Conservation (phyloP, 1,140 invertebrate genomes). For the Tigriopus japonicus region DNA sequence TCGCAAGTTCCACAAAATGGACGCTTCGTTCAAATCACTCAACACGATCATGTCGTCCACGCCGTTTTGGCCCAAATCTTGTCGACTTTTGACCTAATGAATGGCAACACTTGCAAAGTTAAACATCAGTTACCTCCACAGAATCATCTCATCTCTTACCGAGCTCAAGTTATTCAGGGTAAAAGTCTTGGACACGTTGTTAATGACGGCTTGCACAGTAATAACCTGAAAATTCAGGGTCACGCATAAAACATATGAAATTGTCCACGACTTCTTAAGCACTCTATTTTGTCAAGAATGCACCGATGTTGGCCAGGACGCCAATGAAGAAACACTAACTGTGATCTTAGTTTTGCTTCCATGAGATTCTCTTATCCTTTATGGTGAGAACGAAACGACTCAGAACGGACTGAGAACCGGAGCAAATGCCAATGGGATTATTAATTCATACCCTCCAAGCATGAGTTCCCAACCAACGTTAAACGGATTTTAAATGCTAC, state of each 20-base stretch:
- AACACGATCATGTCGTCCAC: slow-evolving; percentile 81
- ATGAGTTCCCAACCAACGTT: neutral
- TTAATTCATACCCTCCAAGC: neutral
- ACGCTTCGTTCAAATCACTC: slow-evolving; percentile 72
- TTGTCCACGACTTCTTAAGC: no score
- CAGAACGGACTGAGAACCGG: no score
- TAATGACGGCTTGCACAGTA: slow-evolving; percentile 64
- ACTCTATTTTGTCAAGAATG: no score
- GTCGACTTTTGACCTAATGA: slow-evolving; percentile 41
- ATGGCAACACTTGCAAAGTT: no score
- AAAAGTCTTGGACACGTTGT: slow-evolving; percentile 32
- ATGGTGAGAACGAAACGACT: no score
- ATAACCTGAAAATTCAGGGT: slow-evolving; percentile 25
- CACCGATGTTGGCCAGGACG: no score
- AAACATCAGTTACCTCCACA: no score
- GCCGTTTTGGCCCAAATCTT: slow-evolving; percentile 65
- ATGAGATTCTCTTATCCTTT: no score
- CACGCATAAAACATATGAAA: no score
- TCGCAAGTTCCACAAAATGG: slow-evolving; percentile 76
- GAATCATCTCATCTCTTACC: neutral
- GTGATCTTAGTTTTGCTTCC: no score
- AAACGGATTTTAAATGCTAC: neutral
- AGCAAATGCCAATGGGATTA: neutral
- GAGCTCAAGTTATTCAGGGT: slow-evolving; percentile 62
- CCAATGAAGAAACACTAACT: no score